Conservation (phyloP, 92 coral and sea anemone genomes). For the Epizoanthus scotinus region DNA sequence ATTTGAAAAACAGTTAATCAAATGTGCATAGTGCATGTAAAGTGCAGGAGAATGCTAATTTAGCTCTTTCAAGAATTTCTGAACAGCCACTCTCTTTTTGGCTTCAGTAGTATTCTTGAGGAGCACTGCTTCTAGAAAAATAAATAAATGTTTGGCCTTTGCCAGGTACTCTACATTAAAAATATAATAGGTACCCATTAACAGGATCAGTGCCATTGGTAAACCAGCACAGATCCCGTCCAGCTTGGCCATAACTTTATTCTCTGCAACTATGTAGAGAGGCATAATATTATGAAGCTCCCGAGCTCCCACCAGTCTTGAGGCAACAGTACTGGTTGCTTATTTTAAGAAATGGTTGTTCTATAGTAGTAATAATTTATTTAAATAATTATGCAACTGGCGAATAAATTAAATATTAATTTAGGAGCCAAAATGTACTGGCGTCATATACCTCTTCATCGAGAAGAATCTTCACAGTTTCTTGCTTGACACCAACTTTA, state of each 20-base stretch:
- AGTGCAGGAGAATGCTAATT: background rate
- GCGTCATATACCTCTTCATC: too few relatives aligned
- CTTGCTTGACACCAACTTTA: too few relatives aligned
- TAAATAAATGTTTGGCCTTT: background rate
- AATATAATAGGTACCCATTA: constrained; percentile 29
- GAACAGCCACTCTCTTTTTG: constrained; percentile 7
- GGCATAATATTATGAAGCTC: constrained; percentile 1
- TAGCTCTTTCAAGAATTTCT: constrained; percentile 9
- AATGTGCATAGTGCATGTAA: too few relatives aligned
- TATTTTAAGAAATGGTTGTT: too few relatives aligned
- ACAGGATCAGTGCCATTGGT: constrained; percentile 9
- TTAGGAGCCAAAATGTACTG: too few relatives aligned
- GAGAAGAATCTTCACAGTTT: too few relatives aligned
- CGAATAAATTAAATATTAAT: too few relatives aligned
- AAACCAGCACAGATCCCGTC: background rate
- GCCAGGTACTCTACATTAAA: constrained; percentile 31
- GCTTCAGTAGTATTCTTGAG: constrained; percentile 5
- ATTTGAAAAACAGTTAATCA: too few relatives aligned
- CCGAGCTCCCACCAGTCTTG: constrained; percentile 40
- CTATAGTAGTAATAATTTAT: too few relatives aligned
- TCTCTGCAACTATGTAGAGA: constrained; percentile 35
- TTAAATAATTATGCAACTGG: too few relatives aligned
- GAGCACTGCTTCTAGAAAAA: constrained; percentile 8
- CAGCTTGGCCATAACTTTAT: background rate
- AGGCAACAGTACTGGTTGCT: too few relatives aligned